phyloP scores from a whole-genome alignment of 2,888 invertebrate species.

The Mimachlamys varia region DNA sequence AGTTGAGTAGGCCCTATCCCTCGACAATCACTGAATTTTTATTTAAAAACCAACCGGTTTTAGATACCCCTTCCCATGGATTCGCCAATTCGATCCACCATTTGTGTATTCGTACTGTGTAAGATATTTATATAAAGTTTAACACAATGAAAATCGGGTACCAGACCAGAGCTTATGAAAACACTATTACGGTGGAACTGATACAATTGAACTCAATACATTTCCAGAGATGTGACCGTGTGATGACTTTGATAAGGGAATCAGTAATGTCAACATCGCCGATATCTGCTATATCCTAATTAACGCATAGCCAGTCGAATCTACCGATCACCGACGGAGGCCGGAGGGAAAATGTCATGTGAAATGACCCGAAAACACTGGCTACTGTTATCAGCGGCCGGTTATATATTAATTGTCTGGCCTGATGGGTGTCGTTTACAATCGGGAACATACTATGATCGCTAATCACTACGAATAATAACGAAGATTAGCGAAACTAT shows the following conservation, averaged over 20 bases:
- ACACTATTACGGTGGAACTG: neutral
- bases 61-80: too few relatives aligned
- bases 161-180: neutral
- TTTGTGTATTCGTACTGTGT: neutral
- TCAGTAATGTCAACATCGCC: neutral
- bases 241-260: neutral
- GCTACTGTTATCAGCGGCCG: neutral
- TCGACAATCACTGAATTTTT: too few relatives aligned
- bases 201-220: neutral
- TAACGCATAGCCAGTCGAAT: neutral
- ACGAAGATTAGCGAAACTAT: conserved; percentile 24
- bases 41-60: too few relatives aligned
- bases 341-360: conserved; percentile 16
- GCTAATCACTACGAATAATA: conserved; percentile 28
- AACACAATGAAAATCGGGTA: neutral
- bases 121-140: neutral
- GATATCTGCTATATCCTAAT: conserved; percentile 15
- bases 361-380: neutral
- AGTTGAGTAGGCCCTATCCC: too few relatives aligned
- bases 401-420: neutral
- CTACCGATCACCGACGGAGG: neutral
- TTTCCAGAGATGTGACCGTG: neutral
- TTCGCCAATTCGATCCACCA: neutral
- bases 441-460: neutral
- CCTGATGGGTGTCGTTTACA: conserved; percentile 9